Evolutionary conservation across 2,888 invertebrate genomes (phyloP), one percentile per base, ranked within the genome.

Genomic region (Acronicta psi): DNA sequence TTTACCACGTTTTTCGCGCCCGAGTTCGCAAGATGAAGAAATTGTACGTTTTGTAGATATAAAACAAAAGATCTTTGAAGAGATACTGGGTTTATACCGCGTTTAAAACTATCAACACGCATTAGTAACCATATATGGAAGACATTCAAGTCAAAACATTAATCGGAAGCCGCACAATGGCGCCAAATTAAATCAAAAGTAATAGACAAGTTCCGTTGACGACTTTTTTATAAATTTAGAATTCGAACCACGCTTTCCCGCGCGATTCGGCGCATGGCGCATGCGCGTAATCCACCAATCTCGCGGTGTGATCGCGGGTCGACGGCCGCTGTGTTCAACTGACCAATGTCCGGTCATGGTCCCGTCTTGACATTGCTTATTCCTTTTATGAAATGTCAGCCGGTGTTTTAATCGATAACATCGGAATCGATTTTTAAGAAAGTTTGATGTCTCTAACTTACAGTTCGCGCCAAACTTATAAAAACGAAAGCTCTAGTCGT

Each of bases 291-390:
- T 90, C 86, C 86, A 82, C 85, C 85, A 84, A 86, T 86, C 82
- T 85, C 61, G 68, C 73, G 65, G 69, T 67, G 80, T 83, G 78
- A 85, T 84, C 80, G 71, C 68, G 77, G 88, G 85, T 88, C 83
- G 84, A 79, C 77, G 88, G 69, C 87, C 86, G 53, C 73, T 64
- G 53, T 71, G 64, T 55, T 67, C 74, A 69, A 75, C 80, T 81
- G 81, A 83, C 85, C 85, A 82, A 83, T 87, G 86, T 82, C 84
- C 88, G 88, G 89, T 88, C 90, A 89, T 82, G 90, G 89, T 85
- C 84, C 75, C 71, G 74, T 78, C 83, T 83, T 87, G 87, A 88
- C 89, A 89, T 86, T 88, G 86, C 80, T 60, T 69, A 77, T 82
- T 83, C 82, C 78, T 79, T 82, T 80, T 84, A 69, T 74, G 74